Evolutionary conservation across 2,888 invertebrate species (phyloP).

Genomic region (Liposcelis brunnea): DNA sequence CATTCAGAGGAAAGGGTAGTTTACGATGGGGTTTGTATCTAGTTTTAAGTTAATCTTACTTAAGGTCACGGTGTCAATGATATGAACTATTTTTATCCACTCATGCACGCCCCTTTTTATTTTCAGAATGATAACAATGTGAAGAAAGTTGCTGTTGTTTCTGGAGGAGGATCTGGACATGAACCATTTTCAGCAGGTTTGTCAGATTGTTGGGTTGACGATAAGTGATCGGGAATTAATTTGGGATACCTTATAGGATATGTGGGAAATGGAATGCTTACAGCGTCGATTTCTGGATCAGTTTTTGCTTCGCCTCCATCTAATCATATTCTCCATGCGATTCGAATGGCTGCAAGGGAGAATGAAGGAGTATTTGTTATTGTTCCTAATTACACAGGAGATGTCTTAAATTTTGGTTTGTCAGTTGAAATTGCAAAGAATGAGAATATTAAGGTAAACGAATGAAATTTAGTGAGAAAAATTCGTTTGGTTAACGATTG

Average conservation of each 20-base stretch:
- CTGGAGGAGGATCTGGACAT: slow-evolving; percentile 73
- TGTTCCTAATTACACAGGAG: slow-evolving; percentile 60
- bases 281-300: slow-evolving; percentile 55
- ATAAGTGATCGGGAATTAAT: no score
- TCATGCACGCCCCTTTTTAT: slow-evolving; percentile 3
- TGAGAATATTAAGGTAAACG: slow-evolving; percentile 36
- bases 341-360: slow-evolving; percentile 35
- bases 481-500: not conserved
- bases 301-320: slow-evolving; percentile 65
- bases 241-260: slow-evolving; percentile 49
- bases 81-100: no score
- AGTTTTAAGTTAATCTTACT: not conserved
- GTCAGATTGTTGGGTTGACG: no score
- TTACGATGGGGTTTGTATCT: no score
- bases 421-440: slow-evolving; percentile 55
- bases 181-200: slow-evolving; percentile 44
- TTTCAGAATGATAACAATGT: slow-evolving; percentile 25
- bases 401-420: slow-evolving; percentile 63
- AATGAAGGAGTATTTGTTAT: slow-evolving; percentile 49
- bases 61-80: slow-evolving; percentile 9
- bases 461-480: no score
- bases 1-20: not conserved
- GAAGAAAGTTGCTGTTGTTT: slow-evolving; percentile 35
- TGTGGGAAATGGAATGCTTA: slow-evolving; percentile 64
- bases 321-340: slow-evolving; percentile 42